Evolutionary conservation across 2,797 vertebrate genomes (phyloP).

Genomic region (Acipenser oxyrinchus): DNA sequence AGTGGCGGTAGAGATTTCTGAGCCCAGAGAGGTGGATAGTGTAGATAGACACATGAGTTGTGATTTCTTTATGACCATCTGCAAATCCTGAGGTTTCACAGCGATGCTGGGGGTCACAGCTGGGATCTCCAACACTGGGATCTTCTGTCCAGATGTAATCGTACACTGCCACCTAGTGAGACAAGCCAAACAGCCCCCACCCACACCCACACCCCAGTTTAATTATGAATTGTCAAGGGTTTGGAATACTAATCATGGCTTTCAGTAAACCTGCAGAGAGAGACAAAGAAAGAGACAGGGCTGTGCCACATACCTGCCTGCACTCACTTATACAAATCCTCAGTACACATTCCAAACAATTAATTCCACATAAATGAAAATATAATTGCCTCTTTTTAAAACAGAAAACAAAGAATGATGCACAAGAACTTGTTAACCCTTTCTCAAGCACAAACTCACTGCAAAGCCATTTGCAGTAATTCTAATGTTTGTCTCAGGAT

Average conservation of each 20-base stretch:
- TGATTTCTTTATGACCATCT: slow-evolving; percentile 38
- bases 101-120: slow-evolving; percentile 38
- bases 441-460: too few species aligned
- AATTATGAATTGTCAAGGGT: slow-evolving; percentile 55
- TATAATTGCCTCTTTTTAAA: slow-evolving; percentile 49
- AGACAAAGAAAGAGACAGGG: slow-evolving; percentile 17
- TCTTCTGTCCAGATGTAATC: slow-evolving; percentile 78
- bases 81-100: slow-evolving; percentile 21
- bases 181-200: slow-evolving; percentile 31
- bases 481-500: too few species aligned
- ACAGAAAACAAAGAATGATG: too few species aligned
- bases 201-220: slow-evolving; percentile 25
- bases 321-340: slow-evolving; percentile 45
- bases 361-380: slow-evolving; percentile 61
- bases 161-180: slow-evolving; percentile 80
- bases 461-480: too few species aligned
- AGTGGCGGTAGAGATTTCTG: slow-evolving; percentile 70
- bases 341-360: slow-evolving; percentile 54
- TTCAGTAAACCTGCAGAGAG: slow-evolving; percentile 44
- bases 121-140: slow-evolving; percentile 31
- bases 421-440: too few species aligned
- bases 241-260: slow-evolving; percentile 46
- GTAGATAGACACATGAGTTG: slow-evolving; percentile 66
- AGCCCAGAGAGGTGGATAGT: slow-evolving; percentile 69
- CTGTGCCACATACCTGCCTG: slow-evolving; percentile 42